Evolutionary conservation across 2,113 vertebrate genomes (phyloP), one percentile per base, ranked within the genome.

Genomic region (Menidia beryllina): DNA sequence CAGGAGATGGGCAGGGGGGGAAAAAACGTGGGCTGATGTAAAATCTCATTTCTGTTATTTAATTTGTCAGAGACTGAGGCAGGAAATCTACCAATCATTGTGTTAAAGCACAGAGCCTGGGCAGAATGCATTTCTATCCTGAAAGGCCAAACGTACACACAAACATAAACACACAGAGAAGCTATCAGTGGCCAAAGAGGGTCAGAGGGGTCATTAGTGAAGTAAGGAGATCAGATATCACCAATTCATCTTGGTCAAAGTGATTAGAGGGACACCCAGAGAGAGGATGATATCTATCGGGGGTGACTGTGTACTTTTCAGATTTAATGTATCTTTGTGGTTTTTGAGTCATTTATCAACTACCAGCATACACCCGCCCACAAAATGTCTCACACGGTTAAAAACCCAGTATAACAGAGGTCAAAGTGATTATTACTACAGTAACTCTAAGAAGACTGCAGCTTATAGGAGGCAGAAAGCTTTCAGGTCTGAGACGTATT

Each of bases 1-100:
- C 26, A 73, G 84, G 81, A 81, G 88, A 87, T 85, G 89, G 89
- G 65, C 7, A 70, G 75, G 10, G 10, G 30, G 8, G 10, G 10
- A 79, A 81, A 75, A 72, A 78, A 70, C 52, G 20, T 63, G 47
- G 88, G 79, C 72, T 88, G 89, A 90, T 90, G 84, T 79, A 86
- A 89, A 90, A 91, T 91, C 86, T 90, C 83, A 91, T 91, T 89
- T 91, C 82, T 84, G 77, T 89, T 89, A 91, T 92, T 91, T 75
- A 88, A 91, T 91, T 92, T 89, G 86, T 85, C 82, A 70, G 75
- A 75, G 83, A 43, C 50, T 17, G 55, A 79, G 78, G 82, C 89
- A 91, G 90, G 88, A 91, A 91, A 89, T 79, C 67, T 84, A 86
- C 79, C 71, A 77, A 91, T 91, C 88, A 90, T 81, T 70, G 78